These are phyloP conservation scores for Brachionus angularis DNA, from an alignment of 1,140 invertebrate genomes.

Conservation along the genomic window DNA sequence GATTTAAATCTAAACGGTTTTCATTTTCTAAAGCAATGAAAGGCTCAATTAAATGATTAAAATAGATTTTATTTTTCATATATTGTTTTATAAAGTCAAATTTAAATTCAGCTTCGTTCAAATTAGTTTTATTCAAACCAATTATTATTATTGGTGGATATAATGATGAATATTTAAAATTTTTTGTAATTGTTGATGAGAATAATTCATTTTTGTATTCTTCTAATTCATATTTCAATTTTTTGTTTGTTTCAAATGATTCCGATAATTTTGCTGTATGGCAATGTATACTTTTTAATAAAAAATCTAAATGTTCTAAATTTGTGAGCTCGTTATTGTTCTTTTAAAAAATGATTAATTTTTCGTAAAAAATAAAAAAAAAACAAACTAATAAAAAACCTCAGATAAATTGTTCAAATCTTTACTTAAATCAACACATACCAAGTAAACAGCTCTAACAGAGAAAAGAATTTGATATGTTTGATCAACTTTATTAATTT, in stretches of 20 bases:
- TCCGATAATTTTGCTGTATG: conserved; percentile 50
- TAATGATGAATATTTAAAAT: conserved; percentile 49
- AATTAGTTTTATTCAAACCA: conserved; percentile 54
- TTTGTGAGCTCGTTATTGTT: conserved; percentile 46
- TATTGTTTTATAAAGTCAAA: conserved; percentile 51
- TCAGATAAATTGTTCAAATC: conserved; percentile 48
- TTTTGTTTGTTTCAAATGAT: neutral
- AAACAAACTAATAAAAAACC: neutral
- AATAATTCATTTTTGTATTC: neutral
- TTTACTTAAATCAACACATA: conserved; percentile 58
- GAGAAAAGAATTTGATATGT: conserved; percentile 55
- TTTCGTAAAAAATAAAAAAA: neutral
- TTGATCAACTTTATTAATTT: too few species aligned
- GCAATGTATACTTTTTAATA: conserved; percentile 53
- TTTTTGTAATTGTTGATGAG: conserved; percentile 46
- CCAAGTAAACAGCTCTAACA: conserved; percentile 57
- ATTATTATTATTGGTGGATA: conserved; percentile 58
- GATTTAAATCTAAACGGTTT: conserved; percentile 45
- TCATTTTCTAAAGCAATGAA: conserved; percentile 45
- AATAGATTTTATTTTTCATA: conserved; percentile 46
- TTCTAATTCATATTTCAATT: neutral
- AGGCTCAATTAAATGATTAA: conserved; percentile 45
- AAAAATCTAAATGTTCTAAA: conserved; percentile 54
- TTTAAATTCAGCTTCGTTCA: conserved; percentile 52
- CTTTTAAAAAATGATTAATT: conserved; percentile 45